Evolutionary conservation across 2,113 vertebrate species (phyloP).

Genomic region (Pseudorhombus dupliciocellatus): DNA sequence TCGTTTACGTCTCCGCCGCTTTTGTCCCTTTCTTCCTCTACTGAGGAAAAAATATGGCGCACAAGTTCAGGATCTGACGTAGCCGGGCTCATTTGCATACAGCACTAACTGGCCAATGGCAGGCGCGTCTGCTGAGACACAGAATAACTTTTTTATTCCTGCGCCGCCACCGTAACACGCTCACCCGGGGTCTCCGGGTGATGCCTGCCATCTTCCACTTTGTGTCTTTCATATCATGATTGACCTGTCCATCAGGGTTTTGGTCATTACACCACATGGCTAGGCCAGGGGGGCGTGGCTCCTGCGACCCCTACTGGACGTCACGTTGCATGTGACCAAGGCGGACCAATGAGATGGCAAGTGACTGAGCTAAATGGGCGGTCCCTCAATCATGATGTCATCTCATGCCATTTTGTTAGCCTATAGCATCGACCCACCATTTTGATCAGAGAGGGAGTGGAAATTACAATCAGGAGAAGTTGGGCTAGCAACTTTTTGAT

Average conservation of each 20-base stretch:
- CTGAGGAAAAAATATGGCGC: slow-evolving; percentile 81
- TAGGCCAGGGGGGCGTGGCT: slow-evolving; percentile 70
- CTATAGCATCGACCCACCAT: slow-evolving; percentile 58
- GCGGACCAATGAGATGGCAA: slow-evolving; percentile 65
- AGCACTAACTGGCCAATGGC: slow-evolving; percentile 73
- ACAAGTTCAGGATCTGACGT: slow-evolving; percentile 83
- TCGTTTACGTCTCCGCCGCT: slow-evolving; percentile 61
- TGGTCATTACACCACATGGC: slow-evolving; percentile 24
- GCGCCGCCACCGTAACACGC: background rate
- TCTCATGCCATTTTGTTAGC: slow-evolving; percentile 75
- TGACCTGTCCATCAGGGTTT: slow-evolving; percentile 15
- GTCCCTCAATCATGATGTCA: slow-evolving; percentile 62
- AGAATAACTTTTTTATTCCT: slow-evolving; percentile 50
- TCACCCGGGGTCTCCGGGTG: background rate
- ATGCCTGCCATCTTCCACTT: background rate
- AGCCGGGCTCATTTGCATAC: slow-evolving; percentile 71
- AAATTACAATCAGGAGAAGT: background rate
- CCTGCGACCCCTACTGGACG: slow-evolving; percentile 4
- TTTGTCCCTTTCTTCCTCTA: slow-evolving; percentile 73
- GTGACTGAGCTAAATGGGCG: slow-evolving; percentile 81
- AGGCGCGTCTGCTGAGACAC: slow-evolving; percentile 35
- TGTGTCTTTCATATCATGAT: slow-evolving; percentile 2
- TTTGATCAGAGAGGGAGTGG: slow-evolving; percentile 20
- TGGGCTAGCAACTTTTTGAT: slow-evolving; percentile 41
- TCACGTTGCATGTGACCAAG: slow-evolving; percentile 62